Evolutionary conservation across 2,797 vertebrate species (phyloP), one percentile per base, ranked within the genome.

Genomic region (Lepus townsendii): DNA sequence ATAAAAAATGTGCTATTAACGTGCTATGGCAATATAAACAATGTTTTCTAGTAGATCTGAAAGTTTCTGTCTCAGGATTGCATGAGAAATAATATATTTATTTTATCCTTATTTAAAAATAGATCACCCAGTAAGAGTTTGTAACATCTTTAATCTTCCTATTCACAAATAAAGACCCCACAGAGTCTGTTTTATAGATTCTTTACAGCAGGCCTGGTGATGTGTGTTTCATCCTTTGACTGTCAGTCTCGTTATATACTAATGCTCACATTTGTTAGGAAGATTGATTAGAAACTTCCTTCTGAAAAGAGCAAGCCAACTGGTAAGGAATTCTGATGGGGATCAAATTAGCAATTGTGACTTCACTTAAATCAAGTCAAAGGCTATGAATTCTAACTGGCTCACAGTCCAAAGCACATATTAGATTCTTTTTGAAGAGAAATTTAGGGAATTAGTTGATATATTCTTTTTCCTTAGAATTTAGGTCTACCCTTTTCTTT

Each of bases 61-160:
- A 68, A 91, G 32, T 52, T 69, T 75, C n/a, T n/a, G 42, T 62
- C n/a, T 10, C 65, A 82, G 14, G 47, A 24, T 1, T 30, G 82
- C 77, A 24, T 78, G 30, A 86, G 35, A 92, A 76, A 54, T 68
- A 17, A 69, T 63, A 20, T 47, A 66, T 27, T 16, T 84, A 52
- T 79, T 89, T 96, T 73, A 32, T 14, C 3, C 66, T 47, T 83
- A 38, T 57, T 88, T 87, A 47, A 88, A 75, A 90, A 60, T 42
- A 47, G 11, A 26, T 35, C n/a, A 60, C 12, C 4, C 5, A 20
- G 47, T 54, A 85, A 54, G 5, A 80, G 8, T 63, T 82, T 82
- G 16, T 62, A 32, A 38, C 11, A 17, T 32, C 42, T 75, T 83
- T 47, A 83, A 60, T 12, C 14, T 32, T n/a, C 92, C 19, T 0